phyloP scores from a whole-genome alignment of 2,888 invertebrate species.

The Metalampra italica region DNA sequence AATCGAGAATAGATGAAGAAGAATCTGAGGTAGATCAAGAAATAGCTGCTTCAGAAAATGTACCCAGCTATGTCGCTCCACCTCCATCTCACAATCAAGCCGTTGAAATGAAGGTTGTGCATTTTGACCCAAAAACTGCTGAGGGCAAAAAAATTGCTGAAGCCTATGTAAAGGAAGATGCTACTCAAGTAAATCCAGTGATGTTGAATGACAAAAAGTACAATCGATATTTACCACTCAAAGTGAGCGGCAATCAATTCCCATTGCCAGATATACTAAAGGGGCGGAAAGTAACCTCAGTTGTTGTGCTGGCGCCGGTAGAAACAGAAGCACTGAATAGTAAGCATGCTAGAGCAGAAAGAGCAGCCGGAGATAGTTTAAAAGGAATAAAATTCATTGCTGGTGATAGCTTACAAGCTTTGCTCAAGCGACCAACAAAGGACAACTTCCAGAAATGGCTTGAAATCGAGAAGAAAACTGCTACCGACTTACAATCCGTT shows the following conservation, averaged over 20 bases:
- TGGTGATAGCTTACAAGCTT: slow-evolving; percentile 85
- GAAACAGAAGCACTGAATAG: slow-evolving; percentile 81
- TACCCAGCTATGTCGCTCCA: slow-evolving; percentile 52
- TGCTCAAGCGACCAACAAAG: slow-evolving; percentile 85
- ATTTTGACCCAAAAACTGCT: slow-evolving; percentile 86
- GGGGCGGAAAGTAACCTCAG: slow-evolving; percentile 89
- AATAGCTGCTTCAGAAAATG: slow-evolving; percentile 77
- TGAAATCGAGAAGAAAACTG: slow-evolving; percentile 85
- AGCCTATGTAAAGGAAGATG: slow-evolving; percentile 84
- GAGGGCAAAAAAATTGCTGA: slow-evolving; percentile 85
- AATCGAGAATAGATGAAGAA: slow-evolving; percentile 66
- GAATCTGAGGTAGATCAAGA: slow-evolving; percentile 73
- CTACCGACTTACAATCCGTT: slow-evolving; percentile 87
- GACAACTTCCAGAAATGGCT: slow-evolving; percentile 90
- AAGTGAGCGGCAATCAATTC: slow-evolving; percentile 91
- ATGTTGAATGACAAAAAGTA: slow-evolving; percentile 86
- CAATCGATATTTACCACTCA: slow-evolving; percentile 89
- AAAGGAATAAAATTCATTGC: slow-evolving; percentile 86
- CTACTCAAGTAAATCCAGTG: slow-evolving; percentile 86
- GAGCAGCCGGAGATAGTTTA: slow-evolving; percentile 75
- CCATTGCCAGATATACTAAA: slow-evolving; percentile 88
- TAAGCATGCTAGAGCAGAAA: slow-evolving; percentile 71
- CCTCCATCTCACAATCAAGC: slow-evolving; percentile 68
- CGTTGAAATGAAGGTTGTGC: slow-evolving; percentile 91
- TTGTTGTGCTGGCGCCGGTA: slow-evolving; percentile 91